Conservation (phyloP, 2,113 vertebrate genomes). For the Oxyruncus cristatus region DNA sequence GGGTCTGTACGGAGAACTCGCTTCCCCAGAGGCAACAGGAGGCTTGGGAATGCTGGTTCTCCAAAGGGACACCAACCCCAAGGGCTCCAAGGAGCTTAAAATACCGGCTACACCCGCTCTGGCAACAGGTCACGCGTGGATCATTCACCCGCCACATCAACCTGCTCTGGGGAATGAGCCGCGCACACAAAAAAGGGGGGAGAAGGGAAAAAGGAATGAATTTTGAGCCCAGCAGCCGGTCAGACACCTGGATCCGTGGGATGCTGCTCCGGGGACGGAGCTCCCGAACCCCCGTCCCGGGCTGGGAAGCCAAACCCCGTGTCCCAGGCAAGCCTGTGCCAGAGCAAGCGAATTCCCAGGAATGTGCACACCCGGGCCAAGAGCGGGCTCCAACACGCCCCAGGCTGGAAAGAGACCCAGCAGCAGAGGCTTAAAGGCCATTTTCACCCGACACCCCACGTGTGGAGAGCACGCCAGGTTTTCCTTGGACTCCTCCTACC, state of each 20-base stretch:
- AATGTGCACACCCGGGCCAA: not conserved
- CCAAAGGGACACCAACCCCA: not conserved
- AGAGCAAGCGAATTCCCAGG: not conserved
- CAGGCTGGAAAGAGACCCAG: rapidly evolving
- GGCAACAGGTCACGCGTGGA: not conserved
- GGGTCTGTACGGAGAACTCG: not conserved
- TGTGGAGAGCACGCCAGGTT: too few relatives aligned
- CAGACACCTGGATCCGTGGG: rapidly evolving
- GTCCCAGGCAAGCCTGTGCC: not conserved
- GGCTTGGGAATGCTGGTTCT: not conserved
- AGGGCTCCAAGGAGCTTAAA: not conserved
- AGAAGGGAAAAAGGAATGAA: not conserved
- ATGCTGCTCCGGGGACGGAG: not conserved
- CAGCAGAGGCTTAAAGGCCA: not conserved
- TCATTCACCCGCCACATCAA: not conserved
- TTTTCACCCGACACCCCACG: rapidly evolving
- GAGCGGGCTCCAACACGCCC: not conserved
- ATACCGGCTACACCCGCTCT: rapidly evolving
- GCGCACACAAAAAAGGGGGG: rapidly evolving
- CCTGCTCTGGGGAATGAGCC: not conserved
- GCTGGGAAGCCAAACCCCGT: not conserved
- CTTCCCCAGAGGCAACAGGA: not conserved
- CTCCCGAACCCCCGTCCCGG: rapidly evolving
- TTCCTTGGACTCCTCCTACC: not conserved
- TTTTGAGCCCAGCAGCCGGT: not conserved